phyloP scores from a whole-genome alignment of 2,888 invertebrate genomes.

The Tanytarsus gracilentus region DNA sequence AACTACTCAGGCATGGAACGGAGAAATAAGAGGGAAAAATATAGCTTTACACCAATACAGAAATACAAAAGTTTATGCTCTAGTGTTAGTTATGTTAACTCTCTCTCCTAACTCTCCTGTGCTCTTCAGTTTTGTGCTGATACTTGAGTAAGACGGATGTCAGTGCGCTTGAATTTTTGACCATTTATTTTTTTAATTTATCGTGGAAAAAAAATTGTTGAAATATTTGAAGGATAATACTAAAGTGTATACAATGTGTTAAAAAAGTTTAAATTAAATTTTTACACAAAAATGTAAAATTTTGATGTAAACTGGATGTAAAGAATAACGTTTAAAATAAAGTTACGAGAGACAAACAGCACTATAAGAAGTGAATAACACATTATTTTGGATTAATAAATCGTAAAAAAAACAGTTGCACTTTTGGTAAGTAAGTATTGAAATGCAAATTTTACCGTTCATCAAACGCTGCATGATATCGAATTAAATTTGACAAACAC shows the following conservation, averaged over 20 bases:
- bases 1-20: constrained; percentile 17
- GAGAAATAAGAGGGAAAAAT: not conserved
- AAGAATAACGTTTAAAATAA: too few species aligned
- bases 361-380: too few species aligned
- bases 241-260: not conserved
- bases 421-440: too few species aligned
- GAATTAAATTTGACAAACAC: not conserved
- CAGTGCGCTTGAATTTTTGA: constrained; percentile 1
- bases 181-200: not conserved
- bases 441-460: not conserved
- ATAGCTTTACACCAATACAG: not conserved
- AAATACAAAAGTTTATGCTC: not conserved
- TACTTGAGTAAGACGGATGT: not conserved
- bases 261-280: not conserved
- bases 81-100: not conserved
- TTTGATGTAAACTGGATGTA: too few species aligned
- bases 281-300: too few species aligned
- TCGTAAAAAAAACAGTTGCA: too few species aligned
- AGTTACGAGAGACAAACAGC: too few species aligned
- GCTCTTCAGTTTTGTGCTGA: not conserved
- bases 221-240: not conserved
- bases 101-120: not conserved
- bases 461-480: not conserved
- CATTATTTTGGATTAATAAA: too few species aligned
- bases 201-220: not conserved